Percentiles rank a stretch among this genome's conserved stretches.
phyloP scores from a whole-genome alignment of 2,797 vertebrate species.

The Tadarida brasiliensis region DNA sequence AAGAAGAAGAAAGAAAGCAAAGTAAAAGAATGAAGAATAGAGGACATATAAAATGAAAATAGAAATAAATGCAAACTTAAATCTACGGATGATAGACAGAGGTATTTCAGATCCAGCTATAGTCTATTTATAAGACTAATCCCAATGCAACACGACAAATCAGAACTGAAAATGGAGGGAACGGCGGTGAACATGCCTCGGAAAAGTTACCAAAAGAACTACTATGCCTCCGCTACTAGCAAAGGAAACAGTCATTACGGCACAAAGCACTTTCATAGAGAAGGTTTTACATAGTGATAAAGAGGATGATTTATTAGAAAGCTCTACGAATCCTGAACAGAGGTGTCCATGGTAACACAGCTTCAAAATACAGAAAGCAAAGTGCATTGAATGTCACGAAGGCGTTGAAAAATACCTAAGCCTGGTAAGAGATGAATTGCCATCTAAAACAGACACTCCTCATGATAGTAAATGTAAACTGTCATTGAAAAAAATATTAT shows the following conservation, averaged over 20 bases:
- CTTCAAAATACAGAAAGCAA: conserved; percentile 50
- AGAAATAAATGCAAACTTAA: conserved; percentile 11
- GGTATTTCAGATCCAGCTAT: not conserved
- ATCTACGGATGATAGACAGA: not conserved
- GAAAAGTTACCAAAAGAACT: not conserved
- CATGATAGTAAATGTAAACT: not conserved
- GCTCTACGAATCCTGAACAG: not conserved
- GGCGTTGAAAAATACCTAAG: not conserved
- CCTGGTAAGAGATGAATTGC: not conserved
- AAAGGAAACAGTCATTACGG: not conserved
- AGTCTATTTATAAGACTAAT: not conserved
- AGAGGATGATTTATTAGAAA: not conserved
- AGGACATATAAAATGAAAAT: not conserved
- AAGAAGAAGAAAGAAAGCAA: not conserved
- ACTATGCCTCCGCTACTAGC: not conserved
- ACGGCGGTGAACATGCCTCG: not conserved
- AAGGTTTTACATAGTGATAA: not conserved
- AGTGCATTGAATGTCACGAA: not conserved
- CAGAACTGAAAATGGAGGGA: not conserved
- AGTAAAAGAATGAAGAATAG: not conserved
- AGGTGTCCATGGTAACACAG: not conserved
- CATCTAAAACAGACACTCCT: not conserved
- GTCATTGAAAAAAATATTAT: not conserved
- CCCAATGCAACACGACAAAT: not conserved
- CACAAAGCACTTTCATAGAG: not conserved